Evolutionary conservation across 2,888 invertebrate genomes (phyloP).

Genomic region (Caenorhabditis sp.): DNA sequence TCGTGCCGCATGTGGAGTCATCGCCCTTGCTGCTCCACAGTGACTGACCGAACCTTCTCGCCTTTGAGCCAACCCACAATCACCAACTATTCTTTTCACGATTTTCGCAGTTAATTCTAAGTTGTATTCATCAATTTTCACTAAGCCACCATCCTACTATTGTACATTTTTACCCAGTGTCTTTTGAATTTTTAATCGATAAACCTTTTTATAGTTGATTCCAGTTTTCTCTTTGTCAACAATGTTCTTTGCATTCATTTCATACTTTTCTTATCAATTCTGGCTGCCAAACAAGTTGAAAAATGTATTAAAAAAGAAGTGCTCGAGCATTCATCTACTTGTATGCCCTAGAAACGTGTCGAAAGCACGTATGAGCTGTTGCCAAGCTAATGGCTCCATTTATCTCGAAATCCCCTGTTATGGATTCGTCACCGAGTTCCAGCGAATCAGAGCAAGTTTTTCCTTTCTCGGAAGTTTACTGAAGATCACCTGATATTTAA

Average conservation of each 20-base stretch:
- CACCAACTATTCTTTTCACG: neutral
- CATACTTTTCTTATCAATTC: neutral
- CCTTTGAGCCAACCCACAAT: slow-evolving; percentile 16
- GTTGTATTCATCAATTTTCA: slow-evolving; percentile 19
- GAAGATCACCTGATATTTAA: slow-evolving; percentile 30
- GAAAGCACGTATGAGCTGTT: neutral
- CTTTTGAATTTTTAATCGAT: slow-evolving; percentile 1
- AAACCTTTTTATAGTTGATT: neutral
- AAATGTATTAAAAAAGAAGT: neutral
- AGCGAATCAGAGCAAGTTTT: slow-evolving; percentile 54
- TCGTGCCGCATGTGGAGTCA: slow-evolving; percentile 83
- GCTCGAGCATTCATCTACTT: neutral
- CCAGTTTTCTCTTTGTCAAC: neutral
- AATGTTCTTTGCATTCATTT: neutral
- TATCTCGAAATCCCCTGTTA: slow-evolving; percentile 16
- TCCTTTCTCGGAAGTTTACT: neutral
- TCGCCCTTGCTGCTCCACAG: slow-evolving; percentile 73
- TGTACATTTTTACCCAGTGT: slow-evolving; percentile 24
- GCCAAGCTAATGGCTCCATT: slow-evolving; percentile 19
- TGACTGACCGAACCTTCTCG: slow-evolving; percentile 45
- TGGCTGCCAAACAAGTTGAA: neutral
- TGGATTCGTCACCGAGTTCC: slow-evolving; percentile 27
- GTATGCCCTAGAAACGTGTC: slow-evolving; percentile 1
- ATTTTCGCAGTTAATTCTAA: slow-evolving; percentile 22
- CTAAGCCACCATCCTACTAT: slow-evolving; percentile 31